Conservation (phyloP, 2,888 invertebrate genomes). For the Perizoma affinitatum region DNA sequence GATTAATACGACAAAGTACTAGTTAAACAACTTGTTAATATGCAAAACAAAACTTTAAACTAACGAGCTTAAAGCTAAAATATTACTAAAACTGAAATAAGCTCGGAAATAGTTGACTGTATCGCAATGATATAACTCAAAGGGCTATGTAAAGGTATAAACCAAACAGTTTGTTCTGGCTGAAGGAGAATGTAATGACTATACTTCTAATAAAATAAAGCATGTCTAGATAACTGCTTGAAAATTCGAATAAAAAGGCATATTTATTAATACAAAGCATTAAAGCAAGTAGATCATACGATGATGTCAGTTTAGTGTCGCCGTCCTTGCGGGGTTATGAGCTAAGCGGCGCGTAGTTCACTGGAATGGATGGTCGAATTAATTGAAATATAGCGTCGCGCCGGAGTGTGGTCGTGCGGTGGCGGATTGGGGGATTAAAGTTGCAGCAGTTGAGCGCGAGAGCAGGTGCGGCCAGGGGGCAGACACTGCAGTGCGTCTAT, state of each 20-base stretch:
- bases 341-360: constrained; percentile 68
- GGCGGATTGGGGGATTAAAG: constrained; percentile 78
- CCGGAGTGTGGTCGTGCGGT: constrained; percentile 72
- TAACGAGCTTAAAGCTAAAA: constrained; percentile 65
- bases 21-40: constrained; percentile 60
- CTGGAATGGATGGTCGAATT: constrained; percentile 76
- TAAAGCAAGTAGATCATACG: constrained; percentile 21
- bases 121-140: no score
- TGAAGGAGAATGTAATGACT: no score
- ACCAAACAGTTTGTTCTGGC: no score
- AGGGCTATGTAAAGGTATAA: no score
- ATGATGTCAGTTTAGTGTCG: constrained; percentile 19
- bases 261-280: constrained; percentile 26
- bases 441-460: constrained; percentile 71
- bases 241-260: neutral
- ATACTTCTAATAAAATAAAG: no score
- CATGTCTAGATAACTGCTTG: neutral
- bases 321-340: constrained; percentile 58
- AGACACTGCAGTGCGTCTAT: constrained; percentile 53
- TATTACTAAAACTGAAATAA: constrained; percentile 52
- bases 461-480: constrained; percentile 62
- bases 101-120: constrained; percentile 46
- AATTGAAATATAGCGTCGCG: constrained; percentile 81
- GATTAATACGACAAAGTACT: constrained; percentile 54
- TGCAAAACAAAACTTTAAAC: constrained; percentile 69